Conservation (phyloP, 2,113 vertebrate genomes). For the Actenoides hombroni region DNA sequence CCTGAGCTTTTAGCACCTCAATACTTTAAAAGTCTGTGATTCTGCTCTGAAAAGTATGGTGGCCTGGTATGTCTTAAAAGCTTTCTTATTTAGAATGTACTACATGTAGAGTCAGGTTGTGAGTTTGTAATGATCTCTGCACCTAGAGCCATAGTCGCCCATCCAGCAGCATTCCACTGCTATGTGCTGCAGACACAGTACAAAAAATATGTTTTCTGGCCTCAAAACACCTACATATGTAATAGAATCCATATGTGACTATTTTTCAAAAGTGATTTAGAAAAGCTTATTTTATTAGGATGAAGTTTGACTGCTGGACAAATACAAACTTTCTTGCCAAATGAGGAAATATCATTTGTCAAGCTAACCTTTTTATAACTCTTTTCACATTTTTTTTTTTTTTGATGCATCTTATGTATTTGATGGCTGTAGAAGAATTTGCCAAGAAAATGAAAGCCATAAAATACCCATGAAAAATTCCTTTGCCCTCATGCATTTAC, state of each 20-base stretch:
- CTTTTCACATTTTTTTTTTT: not conserved
- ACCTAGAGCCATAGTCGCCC: not conserved
- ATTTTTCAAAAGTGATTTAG: constrained; percentile 36
- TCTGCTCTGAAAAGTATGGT: not conserved
- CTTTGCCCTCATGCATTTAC: not conserved
- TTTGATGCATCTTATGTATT: not conserved
- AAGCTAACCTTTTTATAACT: constrained; percentile 19
- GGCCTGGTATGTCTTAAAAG: not conserved
- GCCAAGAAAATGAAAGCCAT: constrained; percentile 46
- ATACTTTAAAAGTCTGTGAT: not conserved
- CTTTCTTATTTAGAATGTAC: not conserved
- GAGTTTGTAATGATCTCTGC: constrained; percentile 14
- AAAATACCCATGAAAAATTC: constrained; percentile 26
- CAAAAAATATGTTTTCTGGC: constrained; percentile 56
- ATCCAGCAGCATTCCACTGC: not conserved
- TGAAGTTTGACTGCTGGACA: constrained; percentile 28
- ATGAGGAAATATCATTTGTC: constrained; percentile 41
- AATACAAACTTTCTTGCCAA: constrained; percentile 24
- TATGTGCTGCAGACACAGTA: constrained; percentile 25
- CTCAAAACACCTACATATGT: constrained; percentile 40
- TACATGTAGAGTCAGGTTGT: not conserved
- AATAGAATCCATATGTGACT: constrained; percentile 47
- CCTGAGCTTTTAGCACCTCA: not conserved
- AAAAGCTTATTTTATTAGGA: constrained; percentile 43
- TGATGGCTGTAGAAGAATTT: not conserved